A percentile compares a stretch with the other conserved stretches of the same genome.
Conservation (phyloP, 2,113 vertebrate genomes). For the Vidua chalybeata region DNA sequence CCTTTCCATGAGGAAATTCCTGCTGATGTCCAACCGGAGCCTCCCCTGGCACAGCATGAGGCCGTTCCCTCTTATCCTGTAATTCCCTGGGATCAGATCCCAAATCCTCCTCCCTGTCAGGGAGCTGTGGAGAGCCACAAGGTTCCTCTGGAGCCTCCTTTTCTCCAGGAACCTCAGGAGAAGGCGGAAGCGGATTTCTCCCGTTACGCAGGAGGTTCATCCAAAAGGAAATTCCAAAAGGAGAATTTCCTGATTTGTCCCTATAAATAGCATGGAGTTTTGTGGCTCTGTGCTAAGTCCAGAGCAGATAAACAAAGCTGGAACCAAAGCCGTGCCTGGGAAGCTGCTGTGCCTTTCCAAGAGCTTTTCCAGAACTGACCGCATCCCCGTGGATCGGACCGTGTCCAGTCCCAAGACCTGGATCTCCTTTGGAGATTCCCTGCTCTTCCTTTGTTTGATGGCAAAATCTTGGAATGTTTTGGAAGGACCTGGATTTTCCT, state of each 20-base stretch:
- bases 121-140: background rate
- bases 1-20: background rate
- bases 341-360: background rate
- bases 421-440: background rate
- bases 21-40: fast-evolving
- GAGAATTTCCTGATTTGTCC: background rate
- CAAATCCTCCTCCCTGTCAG: background rate
- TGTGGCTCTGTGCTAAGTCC: too few species aligned
- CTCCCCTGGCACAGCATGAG: background rate
- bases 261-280: background rate
- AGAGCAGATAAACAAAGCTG: background rate
- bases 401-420: fast-evolving
- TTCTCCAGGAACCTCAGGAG: background rate
- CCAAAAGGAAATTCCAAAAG: background rate
- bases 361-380: background rate
- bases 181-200: fast-evolving
- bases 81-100: background rate
- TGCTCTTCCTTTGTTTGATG: fast-evolving
- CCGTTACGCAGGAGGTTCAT: fast-evolving
- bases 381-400: fast-evolving
- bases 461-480: background rate
- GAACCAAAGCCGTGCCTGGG: fast-evolving
- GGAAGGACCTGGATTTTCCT: background rate
- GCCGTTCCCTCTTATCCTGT: fast-evolving
- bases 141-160: background rate